phyloP scores from a whole-genome alignment of 2,888 invertebrate species.

The Scotopteryx bipunctaria region DNA sequence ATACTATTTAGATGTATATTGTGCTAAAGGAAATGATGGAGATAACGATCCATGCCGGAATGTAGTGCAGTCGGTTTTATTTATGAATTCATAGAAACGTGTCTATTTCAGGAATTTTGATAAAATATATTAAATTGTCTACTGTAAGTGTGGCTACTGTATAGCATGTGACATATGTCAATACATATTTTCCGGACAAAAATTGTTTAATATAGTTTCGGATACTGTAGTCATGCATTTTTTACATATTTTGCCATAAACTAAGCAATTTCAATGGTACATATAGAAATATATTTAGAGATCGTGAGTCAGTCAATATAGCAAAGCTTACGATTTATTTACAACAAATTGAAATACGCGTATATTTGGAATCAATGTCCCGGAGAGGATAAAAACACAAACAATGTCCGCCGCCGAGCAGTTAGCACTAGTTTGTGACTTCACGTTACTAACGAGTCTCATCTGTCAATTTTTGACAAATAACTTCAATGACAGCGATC shows the following conservation, averaged over 20 bases:
- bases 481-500: too few relatives aligned
- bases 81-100: conserved; percentile 15
- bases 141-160: neutral
- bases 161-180: too few relatives aligned
- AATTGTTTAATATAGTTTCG: too few relatives aligned
- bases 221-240: too few relatives aligned
- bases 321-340: conserved; percentile 7
- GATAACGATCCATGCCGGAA: conserved; percentile 16
- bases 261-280: too few relatives aligned
- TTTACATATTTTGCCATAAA: too few relatives aligned
- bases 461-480: too few relatives aligned
- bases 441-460: neutral
- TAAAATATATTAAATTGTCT: neutral
- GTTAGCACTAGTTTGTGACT: neutral
- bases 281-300: too few relatives aligned
- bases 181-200: too few relatives aligned
- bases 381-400: conserved; percentile 15
- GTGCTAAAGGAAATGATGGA: neutral
- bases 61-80: conserved; percentile 9
- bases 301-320: too few relatives aligned
- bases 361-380: conserved; percentile 17
- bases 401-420: neutral
- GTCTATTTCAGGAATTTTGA: neutral
- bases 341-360: conserved; percentile 13
- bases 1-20: neutral